Percentiles rank a stretch among this genome's conserved stretches.
phyloP scores from a whole-genome alignment of 2,888 invertebrate genomes.

The Melolontha melolontha region DNA sequence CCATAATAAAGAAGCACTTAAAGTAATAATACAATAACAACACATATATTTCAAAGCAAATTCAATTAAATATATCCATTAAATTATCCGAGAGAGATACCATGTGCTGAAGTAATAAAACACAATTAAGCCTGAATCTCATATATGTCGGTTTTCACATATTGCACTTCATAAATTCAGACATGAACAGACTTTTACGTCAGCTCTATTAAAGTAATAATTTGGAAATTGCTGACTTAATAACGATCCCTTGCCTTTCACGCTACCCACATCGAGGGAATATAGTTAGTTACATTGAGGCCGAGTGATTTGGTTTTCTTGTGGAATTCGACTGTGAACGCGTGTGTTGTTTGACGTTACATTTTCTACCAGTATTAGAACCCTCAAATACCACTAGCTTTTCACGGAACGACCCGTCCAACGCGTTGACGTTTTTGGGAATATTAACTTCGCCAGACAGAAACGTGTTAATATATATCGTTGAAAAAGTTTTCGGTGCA shows the following conservation, averaged over 20 bases:
- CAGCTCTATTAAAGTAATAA: conserved; percentile 30
- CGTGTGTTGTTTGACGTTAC: conserved; percentile 16
- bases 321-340: conserved; percentile 21
- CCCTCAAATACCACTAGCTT: background rate
- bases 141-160: conserved; percentile 9
- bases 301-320: conserved; percentile 29
- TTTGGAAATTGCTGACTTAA: conserved; percentile 38
- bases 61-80: too few relatives aligned
- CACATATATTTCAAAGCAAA: too few relatives aligned
- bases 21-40: too few relatives aligned
- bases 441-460: conserved; percentile 23
- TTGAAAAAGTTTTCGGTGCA: background rate
- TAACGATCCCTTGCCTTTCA: conserved; percentile 17
- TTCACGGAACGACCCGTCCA: conserved; percentile 19
- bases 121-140: background rate
- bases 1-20: too few relatives aligned
- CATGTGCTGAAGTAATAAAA: background rate
- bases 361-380: conserved; percentile 1
- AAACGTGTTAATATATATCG: conserved; percentile 31
- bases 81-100: too few relatives aligned
- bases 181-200: conserved; percentile 19
- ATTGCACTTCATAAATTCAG: conserved; percentile 26
- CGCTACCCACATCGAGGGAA: background rate
- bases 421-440: conserved; percentile 1
- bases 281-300: conserved; percentile 20